A percentile compares a stretch with the other conserved stretches of the same genome.
Conservation (phyloP, 2,113 vertebrate species). For the Bucco capensis region DNA sequence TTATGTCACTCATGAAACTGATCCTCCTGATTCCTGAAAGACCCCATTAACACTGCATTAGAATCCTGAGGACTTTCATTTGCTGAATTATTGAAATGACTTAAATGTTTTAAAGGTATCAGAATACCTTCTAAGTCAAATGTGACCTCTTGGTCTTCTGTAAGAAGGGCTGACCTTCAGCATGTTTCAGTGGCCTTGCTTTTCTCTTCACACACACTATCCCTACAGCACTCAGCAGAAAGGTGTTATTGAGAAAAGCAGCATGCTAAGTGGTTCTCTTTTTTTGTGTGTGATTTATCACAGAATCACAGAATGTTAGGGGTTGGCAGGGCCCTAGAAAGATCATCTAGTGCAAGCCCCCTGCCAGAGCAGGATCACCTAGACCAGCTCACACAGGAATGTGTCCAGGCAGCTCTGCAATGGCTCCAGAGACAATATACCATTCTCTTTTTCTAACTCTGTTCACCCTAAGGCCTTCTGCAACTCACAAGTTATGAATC, state of each 20-base stretch:
- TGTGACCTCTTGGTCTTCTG: not conserved
- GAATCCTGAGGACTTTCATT: slow-evolving; percentile 4
- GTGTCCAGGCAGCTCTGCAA: no score
- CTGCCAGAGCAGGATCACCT: no score
- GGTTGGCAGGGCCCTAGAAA: no score
- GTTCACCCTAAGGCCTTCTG: not conserved
- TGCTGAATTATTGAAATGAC: slow-evolving; percentile 50
- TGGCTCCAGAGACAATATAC: not conserved
- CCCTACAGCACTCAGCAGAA: not conserved
- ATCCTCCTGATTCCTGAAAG: slow-evolving; percentile 11
- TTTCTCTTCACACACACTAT: not conserved
- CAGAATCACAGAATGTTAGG: no score
- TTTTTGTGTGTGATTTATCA: slow-evolving; percentile 19
- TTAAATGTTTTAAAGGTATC: slow-evolving; percentile 45
- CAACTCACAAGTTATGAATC: not conserved
- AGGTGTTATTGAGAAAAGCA: slow-evolving; percentile 30
- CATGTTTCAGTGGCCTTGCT: not conserved
- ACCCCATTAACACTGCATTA: slow-evolving; percentile 40
- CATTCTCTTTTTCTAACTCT: not conserved
- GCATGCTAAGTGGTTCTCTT: slow-evolving; percentile 24
- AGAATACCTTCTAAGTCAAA: slow-evolving; percentile 36
- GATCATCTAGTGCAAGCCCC: no score
- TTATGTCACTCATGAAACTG: not conserved
- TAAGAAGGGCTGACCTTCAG: not conserved
- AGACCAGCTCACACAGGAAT: no score